Conservation (phyloP, 2,113 vertebrate genomes). For the Capreolus pygargus region DNA sequence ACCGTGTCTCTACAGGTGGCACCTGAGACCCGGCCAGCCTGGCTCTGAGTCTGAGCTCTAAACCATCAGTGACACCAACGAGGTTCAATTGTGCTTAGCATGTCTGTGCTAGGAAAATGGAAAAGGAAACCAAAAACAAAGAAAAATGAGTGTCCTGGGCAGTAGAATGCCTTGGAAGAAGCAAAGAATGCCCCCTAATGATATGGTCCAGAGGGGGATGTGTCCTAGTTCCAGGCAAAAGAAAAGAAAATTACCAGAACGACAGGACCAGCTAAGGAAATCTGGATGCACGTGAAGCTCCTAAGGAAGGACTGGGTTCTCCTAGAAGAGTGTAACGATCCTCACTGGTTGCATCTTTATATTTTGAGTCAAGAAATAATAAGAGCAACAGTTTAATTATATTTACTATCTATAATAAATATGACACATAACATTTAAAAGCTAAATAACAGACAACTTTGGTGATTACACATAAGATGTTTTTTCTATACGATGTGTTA, state of each 20-base stretch:
- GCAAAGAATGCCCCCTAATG: constrained; percentile 55
- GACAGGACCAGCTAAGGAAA: constrained; percentile 69
- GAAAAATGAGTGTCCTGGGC: constrained; percentile 57
- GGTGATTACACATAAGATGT: neutral
- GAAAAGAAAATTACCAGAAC: constrained; percentile 67
- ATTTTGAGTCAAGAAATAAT: neutral
- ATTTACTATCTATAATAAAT: neutral
- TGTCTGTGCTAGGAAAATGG: neutral
- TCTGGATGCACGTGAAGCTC: constrained; percentile 64
- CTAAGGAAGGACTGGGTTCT: constrained; percentile 71
- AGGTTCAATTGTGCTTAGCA: neutral
- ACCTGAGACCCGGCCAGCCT: neutral
- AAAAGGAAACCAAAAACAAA: constrained; percentile 50
- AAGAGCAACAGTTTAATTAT: neutral
- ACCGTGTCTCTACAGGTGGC: neutral
- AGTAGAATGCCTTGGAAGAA: constrained; percentile 39
- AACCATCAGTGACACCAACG: neutral
- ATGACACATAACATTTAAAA: neutral
- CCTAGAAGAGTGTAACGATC: constrained; percentile 16
- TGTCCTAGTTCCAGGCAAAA: constrained; percentile 62
- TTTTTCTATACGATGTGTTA: neutral
- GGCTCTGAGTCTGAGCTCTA: neutral
- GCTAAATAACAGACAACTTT: neutral
- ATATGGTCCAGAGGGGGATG: constrained; percentile 46
- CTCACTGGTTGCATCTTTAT: neutral